These are phyloP conservation scores for Pseudomyrmex flavicornis DNA, from an alignment of 1,140 invertebrate species.

Conservation along the genomic window DNA sequence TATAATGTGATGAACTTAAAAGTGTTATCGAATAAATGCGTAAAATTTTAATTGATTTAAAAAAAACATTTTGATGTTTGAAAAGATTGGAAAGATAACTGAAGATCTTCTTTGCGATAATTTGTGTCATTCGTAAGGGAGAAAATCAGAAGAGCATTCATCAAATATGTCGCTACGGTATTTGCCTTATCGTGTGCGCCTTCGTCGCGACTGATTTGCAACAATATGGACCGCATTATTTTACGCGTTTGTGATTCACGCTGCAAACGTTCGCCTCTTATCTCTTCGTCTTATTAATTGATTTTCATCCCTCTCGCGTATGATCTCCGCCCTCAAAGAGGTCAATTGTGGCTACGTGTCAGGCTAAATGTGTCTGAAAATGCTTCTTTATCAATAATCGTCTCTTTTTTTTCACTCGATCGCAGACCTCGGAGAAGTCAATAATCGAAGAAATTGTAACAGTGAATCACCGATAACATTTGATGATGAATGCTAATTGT, in stretches of 20 bases:
- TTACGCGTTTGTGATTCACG: constrained; percentile 29
- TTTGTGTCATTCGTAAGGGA: too few species aligned
- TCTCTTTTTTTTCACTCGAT: background rate
- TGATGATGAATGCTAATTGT: too few species aligned
- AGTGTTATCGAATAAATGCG: too few species aligned
- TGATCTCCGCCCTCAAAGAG: background rate
- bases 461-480: too few species aligned
- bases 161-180: background rate
- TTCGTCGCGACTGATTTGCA: background rate
- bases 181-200: background rate
- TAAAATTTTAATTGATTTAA: too few species aligned
- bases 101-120: too few species aligned
- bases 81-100: too few species aligned
- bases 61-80: too few species aligned
- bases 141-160: too few species aligned
- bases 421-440: background rate
- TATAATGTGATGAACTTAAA: too few species aligned
- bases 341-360: constrained; percentile 40
- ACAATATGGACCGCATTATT: constrained; percentile 25
- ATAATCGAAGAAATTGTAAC: too few species aligned
- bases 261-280: background rate
- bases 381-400: background rate
- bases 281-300: constrained; percentile 36
- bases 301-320: background rate
- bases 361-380: background rate